These are phyloP conservation scores for Oncorhynchus clarkii DNA, from an alignment of 2,113 vertebrate species.

Conservation along the genomic window DNA sequence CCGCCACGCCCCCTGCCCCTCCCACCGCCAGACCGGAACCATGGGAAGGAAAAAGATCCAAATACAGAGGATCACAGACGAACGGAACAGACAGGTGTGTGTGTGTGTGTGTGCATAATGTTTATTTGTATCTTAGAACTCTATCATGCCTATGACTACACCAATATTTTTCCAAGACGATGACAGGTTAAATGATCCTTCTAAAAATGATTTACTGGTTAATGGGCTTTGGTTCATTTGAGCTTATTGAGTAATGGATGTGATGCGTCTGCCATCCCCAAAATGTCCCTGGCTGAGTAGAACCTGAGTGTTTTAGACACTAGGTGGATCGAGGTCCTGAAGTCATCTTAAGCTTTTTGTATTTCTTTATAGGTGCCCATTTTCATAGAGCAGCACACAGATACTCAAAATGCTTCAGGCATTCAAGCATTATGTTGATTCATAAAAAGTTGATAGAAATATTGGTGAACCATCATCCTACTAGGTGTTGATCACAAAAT, in stretches of 20 bases:
- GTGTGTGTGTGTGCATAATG: slow-evolving; percentile 55
- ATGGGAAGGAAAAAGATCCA: slow-evolving; percentile 99
- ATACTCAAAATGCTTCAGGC: slow-evolving; percentile 34
- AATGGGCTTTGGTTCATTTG: slow-evolving; percentile 65
- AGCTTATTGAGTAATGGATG: slow-evolving; percentile 66
- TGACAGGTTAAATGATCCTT: slow-evolving; percentile 69
- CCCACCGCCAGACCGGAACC: slow-evolving; percentile 66
- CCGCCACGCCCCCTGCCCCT: slow-evolving; percentile 28
- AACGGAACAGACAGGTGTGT: slow-evolving; percentile 93
- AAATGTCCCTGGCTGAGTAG: slow-evolving; percentile 22
- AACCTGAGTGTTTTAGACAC: slow-evolving; percentile 18
- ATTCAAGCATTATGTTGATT: slow-evolving; percentile 24
- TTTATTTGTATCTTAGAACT: neutral
- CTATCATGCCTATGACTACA: slow-evolving; percentile 42
- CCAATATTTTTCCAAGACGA: slow-evolving; percentile 52
- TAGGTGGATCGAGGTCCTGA: slow-evolving; percentile 18
- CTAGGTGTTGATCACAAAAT: slow-evolving; percentile 62
- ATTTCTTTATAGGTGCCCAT: slow-evolving; percentile 48
- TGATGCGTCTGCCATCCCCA: slow-evolving; percentile 56
- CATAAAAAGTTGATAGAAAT: slow-evolving; percentile 51
- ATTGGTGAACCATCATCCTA: slow-evolving; percentile 59
- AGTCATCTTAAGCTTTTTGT: slow-evolving; percentile 37
- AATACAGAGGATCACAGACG: slow-evolving; percentile 97
- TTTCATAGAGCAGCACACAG: slow-evolving; percentile 28
- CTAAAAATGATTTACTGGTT: slow-evolving; percentile 65